phyloP scores from a whole-genome alignment of 1,140 invertebrate species.

The Cotesia chilonis region DNA sequence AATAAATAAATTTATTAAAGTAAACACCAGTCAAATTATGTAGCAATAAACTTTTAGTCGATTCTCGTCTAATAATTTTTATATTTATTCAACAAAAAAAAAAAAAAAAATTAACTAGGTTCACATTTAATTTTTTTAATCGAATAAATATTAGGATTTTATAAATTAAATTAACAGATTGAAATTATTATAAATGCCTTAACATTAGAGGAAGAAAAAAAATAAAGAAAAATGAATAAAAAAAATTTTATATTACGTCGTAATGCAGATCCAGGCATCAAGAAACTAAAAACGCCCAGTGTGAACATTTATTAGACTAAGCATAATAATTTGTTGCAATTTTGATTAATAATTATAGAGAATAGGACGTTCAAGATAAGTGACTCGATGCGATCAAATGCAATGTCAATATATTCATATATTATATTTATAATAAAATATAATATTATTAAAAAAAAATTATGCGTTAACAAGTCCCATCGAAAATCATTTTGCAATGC shows the following conservation, averaged over 20 bases:
- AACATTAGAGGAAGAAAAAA: constrained; percentile 42
- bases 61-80: constrained; percentile 43
- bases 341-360: constrained; percentile 39
- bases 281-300: constrained; percentile 41
- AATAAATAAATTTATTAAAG: constrained; percentile 21
- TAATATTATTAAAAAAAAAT: constrained; percentile 24
- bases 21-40: constrained; percentile 55
- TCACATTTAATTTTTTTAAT: constrained; percentile 38
- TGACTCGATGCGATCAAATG: constrained; percentile 21
- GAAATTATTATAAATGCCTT: constrained; percentile 47
- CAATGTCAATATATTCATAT: constrained; percentile 25
- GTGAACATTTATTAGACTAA: constrained; percentile 48
- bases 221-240: constrained; percentile 5
- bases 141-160: constrained; percentile 38
- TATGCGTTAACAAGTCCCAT: constrained; percentile 4
- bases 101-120: constrained; percentile 17
- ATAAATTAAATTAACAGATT: background rate
- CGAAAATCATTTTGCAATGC: background rate
- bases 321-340: constrained; percentile 48
- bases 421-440: constrained; percentile 33
- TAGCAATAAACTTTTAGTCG: constrained; percentile 56
- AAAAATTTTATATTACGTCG: constrained; percentile 46
- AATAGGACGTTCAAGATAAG: constrained; percentile 21
- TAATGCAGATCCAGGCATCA: constrained; percentile 47
- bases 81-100: constrained; percentile 10